phyloP scores from a whole-genome alignment of 1,140 invertebrate genomes.

The Gonatopus flavifemur region DNA sequence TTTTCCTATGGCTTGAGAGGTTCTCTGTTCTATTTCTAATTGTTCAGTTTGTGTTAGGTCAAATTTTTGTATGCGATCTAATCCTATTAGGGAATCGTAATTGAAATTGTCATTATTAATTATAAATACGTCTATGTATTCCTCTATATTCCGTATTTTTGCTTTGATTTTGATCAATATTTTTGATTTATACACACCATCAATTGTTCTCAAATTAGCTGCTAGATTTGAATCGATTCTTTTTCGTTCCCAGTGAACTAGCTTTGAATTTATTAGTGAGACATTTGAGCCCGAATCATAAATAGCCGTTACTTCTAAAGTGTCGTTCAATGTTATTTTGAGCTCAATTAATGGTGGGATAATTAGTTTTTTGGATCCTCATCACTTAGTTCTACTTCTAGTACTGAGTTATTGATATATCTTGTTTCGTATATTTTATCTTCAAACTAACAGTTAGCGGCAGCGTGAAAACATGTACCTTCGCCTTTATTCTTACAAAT shows the following conservation, averaged over 20 bases:
- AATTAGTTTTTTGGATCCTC: too few relatives aligned
- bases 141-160: constrained; percentile 10
- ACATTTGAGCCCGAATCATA: constrained; percentile 19
- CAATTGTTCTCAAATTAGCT: constrained; percentile 1
- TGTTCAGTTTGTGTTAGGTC: constrained; percentile 17
- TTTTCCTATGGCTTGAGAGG: too few relatives aligned
- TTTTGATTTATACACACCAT: background rate
- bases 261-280: too few relatives aligned
- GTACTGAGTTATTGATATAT: constrained; percentile 9
- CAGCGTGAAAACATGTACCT: constrained; percentile 9
- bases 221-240: background rate
- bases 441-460: constrained; percentile 7
- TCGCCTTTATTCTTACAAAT: constrained; percentile 6
- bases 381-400: constrained; percentile 4
- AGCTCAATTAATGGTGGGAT: constrained; percentile 20
- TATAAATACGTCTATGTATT: constrained; percentile 3
- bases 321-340: too few relatives aligned
- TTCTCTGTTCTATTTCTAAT: constrained; percentile 11
- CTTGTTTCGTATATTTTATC: background rate
- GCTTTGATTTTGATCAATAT: constrained; percentile 3
- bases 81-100: too few relatives aligned
- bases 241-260: constrained; percentile 6
- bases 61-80: constrained; percentile 18
- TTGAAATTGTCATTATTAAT: constrained; percentile 10
- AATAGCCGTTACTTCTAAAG: constrained; percentile 3